Evolutionary conservation across 2,113 vertebrate genomes (phyloP), one percentile per base, ranked within the genome.

Genomic region (Balaenoptera acutorostrata): DNA sequence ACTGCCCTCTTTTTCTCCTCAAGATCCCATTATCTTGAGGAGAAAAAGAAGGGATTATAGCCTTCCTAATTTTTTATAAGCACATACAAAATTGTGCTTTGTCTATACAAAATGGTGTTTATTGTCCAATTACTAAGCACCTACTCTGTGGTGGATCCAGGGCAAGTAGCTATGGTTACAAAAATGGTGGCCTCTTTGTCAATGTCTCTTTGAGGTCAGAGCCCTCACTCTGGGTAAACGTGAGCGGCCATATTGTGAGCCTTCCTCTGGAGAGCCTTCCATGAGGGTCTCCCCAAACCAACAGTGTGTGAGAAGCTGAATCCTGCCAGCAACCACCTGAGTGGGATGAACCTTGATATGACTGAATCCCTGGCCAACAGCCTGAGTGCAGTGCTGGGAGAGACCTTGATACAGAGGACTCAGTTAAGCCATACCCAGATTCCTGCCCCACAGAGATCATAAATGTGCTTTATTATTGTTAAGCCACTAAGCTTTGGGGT

Each of bases 161-260:
- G 6, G 33, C 1, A 33, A 13, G 11, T 25, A 64, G 33, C 33
- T 41, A 2, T 5, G 2, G 7, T 11, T 46, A 13, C 3, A 11
- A 41, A 52, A 12, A 23, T 17, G 4, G 8, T 44, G 4, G 13
- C 23, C 21, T 21, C 6, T 39, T 2, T 39, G 18, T 25, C 14
- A 49, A 3, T 29, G 7, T 69, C 14, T 8, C 13, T 36, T 33
- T 41, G 46, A 68, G n/a, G 12, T 29, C 64, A 46, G 49, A 18
- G 23, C 20, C 36, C 46, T 15, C 25, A 55, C 25, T 9, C 13
- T 27, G 36, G 31, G 36, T 33, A 57, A 81, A 59, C 33, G 21
- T 12, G 9, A 41, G 72, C 18, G 13, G 25, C 25, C 41, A 11
- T 36, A 57, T 15, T 21, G 52, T 57, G 5, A 83, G 52, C 15